Percentiles rank a stretch among this genome's conserved stretches.
Evolutionary conservation across 2,113 vertebrate species (phyloP).

Genomic region (Anguilla japonica): DNA sequence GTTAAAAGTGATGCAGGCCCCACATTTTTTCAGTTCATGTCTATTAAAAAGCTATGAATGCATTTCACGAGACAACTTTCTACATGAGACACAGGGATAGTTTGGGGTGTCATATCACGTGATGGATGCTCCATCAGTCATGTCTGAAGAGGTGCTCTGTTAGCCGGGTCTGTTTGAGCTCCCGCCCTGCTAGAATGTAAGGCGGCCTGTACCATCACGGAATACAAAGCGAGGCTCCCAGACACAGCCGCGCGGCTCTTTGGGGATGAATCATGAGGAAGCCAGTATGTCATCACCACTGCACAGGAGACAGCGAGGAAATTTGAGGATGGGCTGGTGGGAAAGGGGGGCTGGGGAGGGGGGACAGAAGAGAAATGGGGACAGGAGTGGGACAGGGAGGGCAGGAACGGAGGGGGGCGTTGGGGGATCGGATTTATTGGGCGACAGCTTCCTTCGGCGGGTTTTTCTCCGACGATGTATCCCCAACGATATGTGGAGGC

Average conservation of each 20-base stretch:
- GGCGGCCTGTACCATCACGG: background rate
- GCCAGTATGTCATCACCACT: conserved; percentile 29
- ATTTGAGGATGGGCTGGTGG: conserved; percentile 14
- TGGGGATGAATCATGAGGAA: background rate
- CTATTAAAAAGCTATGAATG: too few species aligned
- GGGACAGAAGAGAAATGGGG: background rate
- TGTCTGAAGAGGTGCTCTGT: background rate
- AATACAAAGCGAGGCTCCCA: conserved; percentile 32
- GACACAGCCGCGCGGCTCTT: conserved; percentile 29
- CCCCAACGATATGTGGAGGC: background rate
- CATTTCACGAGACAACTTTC: too few species aligned
- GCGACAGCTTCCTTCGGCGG: background rate
- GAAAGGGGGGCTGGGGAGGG: background rate
- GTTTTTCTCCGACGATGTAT: background rate
- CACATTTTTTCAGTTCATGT: too few species aligned
- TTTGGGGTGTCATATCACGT: background rate
- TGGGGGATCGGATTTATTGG: conserved; percentile 14
- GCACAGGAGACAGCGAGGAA: conserved; percentile 27
- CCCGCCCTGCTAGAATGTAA: background rate
- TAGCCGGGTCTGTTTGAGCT: conserved; percentile 2
- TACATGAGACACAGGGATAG: background rate
- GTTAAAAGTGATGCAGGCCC: too few species aligned
- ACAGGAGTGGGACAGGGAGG: background rate
- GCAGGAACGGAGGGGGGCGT: background rate
- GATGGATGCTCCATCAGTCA: background rate